Evolutionary conservation across 2,797 vertebrate genomes (phyloP).

Genomic region (Pachyuromys duprasi): DNA sequence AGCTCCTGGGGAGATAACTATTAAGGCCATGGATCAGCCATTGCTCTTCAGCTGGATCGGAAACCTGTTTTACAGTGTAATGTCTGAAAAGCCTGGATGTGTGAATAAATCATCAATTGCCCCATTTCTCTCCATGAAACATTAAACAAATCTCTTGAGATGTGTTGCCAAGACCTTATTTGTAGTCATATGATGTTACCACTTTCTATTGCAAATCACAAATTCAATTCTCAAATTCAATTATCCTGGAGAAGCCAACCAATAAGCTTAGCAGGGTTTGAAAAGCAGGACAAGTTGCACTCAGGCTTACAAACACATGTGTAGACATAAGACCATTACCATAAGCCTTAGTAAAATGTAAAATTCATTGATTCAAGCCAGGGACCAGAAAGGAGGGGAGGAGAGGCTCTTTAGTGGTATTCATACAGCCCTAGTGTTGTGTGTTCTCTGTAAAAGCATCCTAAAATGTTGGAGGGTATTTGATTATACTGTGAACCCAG

Average conservation of each 20-base stretch:
- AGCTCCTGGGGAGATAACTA: not conserved
- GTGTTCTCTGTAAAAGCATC: not conserved
- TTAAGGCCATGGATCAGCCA: not conserved
- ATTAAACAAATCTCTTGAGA: not conserved
- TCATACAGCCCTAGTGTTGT: not conserved
- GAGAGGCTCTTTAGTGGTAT: not conserved
- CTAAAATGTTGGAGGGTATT: not conserved
- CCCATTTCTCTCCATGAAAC: not conserved
- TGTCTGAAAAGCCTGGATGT: too few species aligned
- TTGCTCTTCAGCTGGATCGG: not conserved
- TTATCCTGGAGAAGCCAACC: conserved; percentile 53
- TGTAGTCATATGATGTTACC: conserved; percentile 48
- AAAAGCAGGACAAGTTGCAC: conserved; percentile 13
- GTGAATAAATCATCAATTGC: not conserved
- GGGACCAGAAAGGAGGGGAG: not conserved
- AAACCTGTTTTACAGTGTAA: not conserved
- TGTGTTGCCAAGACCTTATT: not conserved
- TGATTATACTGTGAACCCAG: too few species aligned
- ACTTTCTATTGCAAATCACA: conserved; percentile 68
- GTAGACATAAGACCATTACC: not conserved
- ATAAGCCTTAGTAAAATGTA: not conserved
- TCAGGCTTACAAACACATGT: conserved; percentile 14
- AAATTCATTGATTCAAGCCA: not conserved
- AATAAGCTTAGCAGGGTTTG: conserved; percentile 13
- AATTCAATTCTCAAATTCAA: conserved; percentile 66